phyloP scores from a whole-genome alignment of 2,797 vertebrate genomes.

The Anableps anableps region DNA sequence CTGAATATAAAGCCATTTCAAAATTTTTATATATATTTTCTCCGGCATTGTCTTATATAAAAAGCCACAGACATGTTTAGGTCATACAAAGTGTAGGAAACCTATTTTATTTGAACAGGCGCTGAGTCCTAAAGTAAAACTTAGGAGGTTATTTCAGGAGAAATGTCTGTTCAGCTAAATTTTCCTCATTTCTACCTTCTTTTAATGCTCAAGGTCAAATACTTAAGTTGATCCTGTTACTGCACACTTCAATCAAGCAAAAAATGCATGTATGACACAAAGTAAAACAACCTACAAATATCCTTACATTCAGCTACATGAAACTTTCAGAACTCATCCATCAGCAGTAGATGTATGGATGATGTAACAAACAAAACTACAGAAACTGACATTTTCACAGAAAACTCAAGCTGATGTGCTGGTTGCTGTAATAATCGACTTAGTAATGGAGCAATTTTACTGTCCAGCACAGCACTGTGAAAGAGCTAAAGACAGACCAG shows the following conservation, averaged over 20 bases:
- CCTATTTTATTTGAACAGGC: neutral
- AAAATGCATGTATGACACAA: neutral
- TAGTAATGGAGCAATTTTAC: neutral
- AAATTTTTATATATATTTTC: neutral
- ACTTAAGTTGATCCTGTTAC: slow-evolving; percentile 10
- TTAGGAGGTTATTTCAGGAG: neutral
- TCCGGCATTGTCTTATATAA: neutral
- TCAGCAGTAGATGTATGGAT: neutral
- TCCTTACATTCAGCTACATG: neutral
- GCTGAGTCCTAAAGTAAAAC: neutral
- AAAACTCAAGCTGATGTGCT: neutral
- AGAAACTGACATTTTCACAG: neutral
- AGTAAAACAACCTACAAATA: neutral
- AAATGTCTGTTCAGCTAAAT: slow-evolving; percentile 9
- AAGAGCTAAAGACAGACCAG: neutral
- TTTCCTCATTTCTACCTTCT: slow-evolving; percentile 9
- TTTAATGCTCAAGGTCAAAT: slow-evolving; percentile 7
- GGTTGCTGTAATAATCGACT: neutral
- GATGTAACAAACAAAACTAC: neutral
- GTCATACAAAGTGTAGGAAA: neutral
- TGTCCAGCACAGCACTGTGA: no score
- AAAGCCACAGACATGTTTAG: slow-evolving; percentile 7
- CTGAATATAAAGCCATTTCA: slow-evolving; percentile 16
- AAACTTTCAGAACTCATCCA: neutral
- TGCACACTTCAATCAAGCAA: neutral